Conservation (phyloP, 2,888 invertebrate genomes). For the Apantesis nais region DNA sequence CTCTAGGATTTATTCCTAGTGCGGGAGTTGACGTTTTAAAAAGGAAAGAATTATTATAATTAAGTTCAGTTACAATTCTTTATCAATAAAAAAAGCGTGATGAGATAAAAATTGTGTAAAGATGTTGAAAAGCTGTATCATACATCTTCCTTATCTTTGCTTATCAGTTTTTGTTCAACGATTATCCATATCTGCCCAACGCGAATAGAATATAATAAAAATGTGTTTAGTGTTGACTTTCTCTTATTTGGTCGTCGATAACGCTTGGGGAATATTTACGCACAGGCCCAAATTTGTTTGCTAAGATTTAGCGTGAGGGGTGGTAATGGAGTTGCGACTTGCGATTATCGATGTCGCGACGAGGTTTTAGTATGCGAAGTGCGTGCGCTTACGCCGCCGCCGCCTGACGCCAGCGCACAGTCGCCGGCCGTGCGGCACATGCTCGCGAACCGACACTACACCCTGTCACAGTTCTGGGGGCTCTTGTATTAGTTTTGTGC, state of each 20-base stretch:
- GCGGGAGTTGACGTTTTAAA: too few species aligned
- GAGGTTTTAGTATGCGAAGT: slow-evolving; percentile 80
- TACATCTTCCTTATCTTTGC: slow-evolving; percentile 28
- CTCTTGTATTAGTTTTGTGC: slow-evolving; percentile 68
- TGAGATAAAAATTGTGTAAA: slow-evolving; percentile 20
- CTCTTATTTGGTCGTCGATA: slow-evolving; percentile 74
- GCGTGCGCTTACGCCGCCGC: slow-evolving; percentile 78
- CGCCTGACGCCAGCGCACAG: slow-evolving; percentile 71
- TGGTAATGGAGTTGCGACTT: slow-evolving; percentile 61
- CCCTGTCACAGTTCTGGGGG: slow-evolving; percentile 65
- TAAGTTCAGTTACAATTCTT: slow-evolving; percentile 14
- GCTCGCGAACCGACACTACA: slow-evolving; percentile 67
- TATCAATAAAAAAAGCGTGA: slow-evolving; percentile 31
- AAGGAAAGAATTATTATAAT: slow-evolving; percentile 20
- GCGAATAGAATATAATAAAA: slow-evolving; percentile 65
- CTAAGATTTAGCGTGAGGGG: slow-evolving; percentile 71
- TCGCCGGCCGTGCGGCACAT: slow-evolving; percentile 58
- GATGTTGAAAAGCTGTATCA: slow-evolving; percentile 4
- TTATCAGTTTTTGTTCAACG: slow-evolving; percentile 63
- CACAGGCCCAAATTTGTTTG: slow-evolving; percentile 69
- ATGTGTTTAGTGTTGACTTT: slow-evolving; percentile 64
- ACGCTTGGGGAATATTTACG: slow-evolving; percentile 72
- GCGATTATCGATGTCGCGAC: slow-evolving; percentile 76
- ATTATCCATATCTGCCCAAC: slow-evolving; percentile 65
- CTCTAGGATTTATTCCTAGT: too few species aligned